Evolutionary conservation across 2,888 invertebrate genomes (phyloP).

Genomic region (Gibbula magus): DNA sequence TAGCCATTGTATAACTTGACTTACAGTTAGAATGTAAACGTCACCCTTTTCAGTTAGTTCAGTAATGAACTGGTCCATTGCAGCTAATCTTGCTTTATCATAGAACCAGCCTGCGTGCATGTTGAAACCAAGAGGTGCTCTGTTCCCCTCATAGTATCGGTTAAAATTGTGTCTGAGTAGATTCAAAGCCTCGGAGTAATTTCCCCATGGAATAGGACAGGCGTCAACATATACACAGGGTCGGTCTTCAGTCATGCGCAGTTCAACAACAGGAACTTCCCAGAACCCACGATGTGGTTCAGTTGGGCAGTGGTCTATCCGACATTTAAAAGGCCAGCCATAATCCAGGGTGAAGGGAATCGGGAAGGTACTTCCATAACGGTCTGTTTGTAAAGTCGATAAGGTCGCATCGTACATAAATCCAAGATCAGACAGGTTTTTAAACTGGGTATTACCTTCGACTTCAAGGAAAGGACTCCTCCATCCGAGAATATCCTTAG

Average conservation of each 20-base stretch:
- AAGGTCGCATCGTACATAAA: slow-evolving; percentile 63
- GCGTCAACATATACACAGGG: slow-evolving; percentile 67
- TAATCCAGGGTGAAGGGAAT: slow-evolving; percentile 91
- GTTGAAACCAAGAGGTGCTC: slow-evolving; percentile 88
- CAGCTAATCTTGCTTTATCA: slow-evolving; percentile 54
- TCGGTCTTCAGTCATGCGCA: slow-evolving; percentile 55
- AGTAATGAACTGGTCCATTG: slow-evolving; percentile 62
- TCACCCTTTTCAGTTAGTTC: slow-evolving; percentile 57
- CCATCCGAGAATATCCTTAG: slow-evolving; percentile 58
- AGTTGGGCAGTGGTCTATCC: slow-evolving; percentile 61
- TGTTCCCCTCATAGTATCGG: slow-evolving; percentile 80
- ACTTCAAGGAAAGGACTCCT: slow-evolving; percentile 63
- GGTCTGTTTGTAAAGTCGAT: slow-evolving; percentile 25
- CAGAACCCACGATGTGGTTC: slow-evolving; percentile 78
- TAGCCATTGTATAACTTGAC: slow-evolving; percentile 63
- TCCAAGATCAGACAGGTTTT: slow-evolving; percentile 44
- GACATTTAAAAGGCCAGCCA: slow-evolving; percentile 62
- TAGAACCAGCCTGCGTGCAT: slow-evolving; percentile 83
- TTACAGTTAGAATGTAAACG: slow-evolving; percentile 62
- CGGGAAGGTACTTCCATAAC: slow-evolving; percentile 33
- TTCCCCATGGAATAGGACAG: slow-evolving; percentile 57
- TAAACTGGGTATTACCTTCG: slow-evolving; percentile 51
- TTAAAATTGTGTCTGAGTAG: slow-evolving; percentile 86
- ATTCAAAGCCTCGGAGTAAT: slow-evolving; percentile 56
- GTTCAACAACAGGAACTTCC: slow-evolving; percentile 80